These are phyloP conservation scores for Carollia perspicillata DNA, from an alignment of 2,113 vertebrate species.

Conservation along the genomic window DNA sequence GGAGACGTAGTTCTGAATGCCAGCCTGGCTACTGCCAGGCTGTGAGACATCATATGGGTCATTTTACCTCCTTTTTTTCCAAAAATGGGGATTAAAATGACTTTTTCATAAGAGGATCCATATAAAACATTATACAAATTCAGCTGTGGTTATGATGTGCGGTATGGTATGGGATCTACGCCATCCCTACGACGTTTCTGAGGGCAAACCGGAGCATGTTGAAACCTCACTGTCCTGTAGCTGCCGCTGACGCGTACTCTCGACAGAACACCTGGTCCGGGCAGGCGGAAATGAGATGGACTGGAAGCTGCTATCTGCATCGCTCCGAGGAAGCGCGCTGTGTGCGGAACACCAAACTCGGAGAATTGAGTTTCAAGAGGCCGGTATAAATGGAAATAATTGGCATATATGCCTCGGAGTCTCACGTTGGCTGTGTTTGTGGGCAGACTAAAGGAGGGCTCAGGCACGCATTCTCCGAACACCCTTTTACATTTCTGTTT, in stretches of 20 bases:
- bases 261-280: background rate
- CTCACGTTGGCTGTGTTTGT: background rate
- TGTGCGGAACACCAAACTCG: background rate
- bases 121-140: background rate
- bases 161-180: background rate
- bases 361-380: background rate
- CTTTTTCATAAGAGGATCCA: background rate
- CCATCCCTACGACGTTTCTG: background rate
- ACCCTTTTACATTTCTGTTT: constrained; percentile 43
- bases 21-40: background rate
- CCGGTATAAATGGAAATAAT: background rate
- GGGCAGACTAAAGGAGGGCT: background rate
- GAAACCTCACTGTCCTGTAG: background rate
- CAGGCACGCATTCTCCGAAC: background rate
- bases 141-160: background rate
- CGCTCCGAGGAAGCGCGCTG: background rate
- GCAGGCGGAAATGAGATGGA: background rate
- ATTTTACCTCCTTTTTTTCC: background rate
- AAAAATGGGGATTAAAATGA: background rate
- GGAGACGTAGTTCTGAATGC: background rate
- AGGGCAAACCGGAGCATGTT: background rate
- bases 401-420: background rate
- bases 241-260: background rate
- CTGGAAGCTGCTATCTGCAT: background rate
- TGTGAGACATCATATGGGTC: background rate